Base-by-base conservation (phyloP, 2,888 invertebrate species). In the Gymnocheta viridis region DNA sequence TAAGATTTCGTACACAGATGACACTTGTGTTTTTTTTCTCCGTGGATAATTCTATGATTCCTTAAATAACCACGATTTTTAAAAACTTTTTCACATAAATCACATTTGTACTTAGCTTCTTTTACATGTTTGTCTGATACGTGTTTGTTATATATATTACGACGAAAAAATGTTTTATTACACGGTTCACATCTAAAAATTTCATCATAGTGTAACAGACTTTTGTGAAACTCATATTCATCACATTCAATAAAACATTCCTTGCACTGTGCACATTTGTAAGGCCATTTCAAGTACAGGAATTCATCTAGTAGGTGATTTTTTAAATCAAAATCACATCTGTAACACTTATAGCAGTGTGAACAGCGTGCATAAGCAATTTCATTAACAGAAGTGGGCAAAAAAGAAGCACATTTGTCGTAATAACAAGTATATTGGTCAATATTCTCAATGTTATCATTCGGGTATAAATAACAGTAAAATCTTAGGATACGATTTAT, bases 221-320 rank as follows among this genome's bases (percentile, higher is more conserved):
- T 12, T 60, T 69, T 78, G 6, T 78, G 78, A 17, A 78, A 51
- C 38, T 70, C 69, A 17, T 58, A 82, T 27, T 77, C 70, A 9
- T 77, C 51, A 19, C 4, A 22, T 4, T 58, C 32, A 4, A 14
- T 14, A 17, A 72, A 82, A 72, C 58, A 17, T 44, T 82, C 77
- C 1, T 38, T 35, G n/a, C 82, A 82, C 4, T 72, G 49, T 3
- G 19, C 27, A n/a, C 82, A 82, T n/a, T 70, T 72, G 51, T 35
- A 72, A 22, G 72, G 60, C 51, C 51, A 78, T 24, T 70, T 29
- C 6, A 78, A 49, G 54, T 17, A 62, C 1, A 29, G 10, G 1
- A 62, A 51, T 51, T 70, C 47, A 32, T 41, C 32, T 4, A 54
- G 22, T 0, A 78, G 32, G 24, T 78, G 78, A 12, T 1, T 29